A percentile compares a stretch with the other conserved stretches of the same genome.
Conservation (phyloP, 2,888 invertebrate genomes). For the Agrenia bidenticulata region DNA sequence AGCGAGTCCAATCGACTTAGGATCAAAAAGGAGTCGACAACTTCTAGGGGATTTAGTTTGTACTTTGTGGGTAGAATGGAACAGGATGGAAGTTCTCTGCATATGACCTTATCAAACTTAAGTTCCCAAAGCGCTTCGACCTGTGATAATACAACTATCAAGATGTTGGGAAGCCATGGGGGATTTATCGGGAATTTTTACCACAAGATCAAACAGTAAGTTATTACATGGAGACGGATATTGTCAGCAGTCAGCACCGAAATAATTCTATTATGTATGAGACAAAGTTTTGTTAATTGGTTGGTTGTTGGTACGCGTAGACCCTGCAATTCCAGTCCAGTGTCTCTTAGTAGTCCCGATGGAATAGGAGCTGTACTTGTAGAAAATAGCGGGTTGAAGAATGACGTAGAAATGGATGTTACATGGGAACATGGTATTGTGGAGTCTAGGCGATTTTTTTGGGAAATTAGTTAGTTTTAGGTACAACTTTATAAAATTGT, state of each 20-base stretch:
- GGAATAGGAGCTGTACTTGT: background rate
- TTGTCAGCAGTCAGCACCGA: too few relatives aligned
- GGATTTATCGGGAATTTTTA: background rate
- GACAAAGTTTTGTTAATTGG: too few relatives aligned
- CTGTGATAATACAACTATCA: background rate
- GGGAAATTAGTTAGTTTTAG: too few relatives aligned
- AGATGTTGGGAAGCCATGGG: background rate
- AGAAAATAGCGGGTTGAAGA: background rate
- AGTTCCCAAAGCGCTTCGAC: background rate
- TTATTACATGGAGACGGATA: too few relatives aligned
- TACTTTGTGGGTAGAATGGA: background rate
- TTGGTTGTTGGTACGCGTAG: too few relatives aligned
- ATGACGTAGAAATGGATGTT: too few relatives aligned
- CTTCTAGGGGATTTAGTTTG: background rate
- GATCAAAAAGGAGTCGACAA: background rate
- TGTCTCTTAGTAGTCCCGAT: background rate
- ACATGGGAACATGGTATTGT: too few relatives aligned
- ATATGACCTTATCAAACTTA: background rate
- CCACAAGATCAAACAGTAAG: background rate
- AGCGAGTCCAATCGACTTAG: background rate
- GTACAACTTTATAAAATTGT: too few relatives aligned
- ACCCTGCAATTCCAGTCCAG: too few relatives aligned
- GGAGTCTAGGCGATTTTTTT: too few relatives aligned
- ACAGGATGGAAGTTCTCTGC: slow-evolving; percentile 4
- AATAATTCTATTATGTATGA: too few relatives aligned